Percentiles rank a stretch among this genome's conserved stretches.
Evolutionary conservation across 1,140 invertebrate genomes (phyloP).

Genomic region (Zaprionus nigranus): DNA sequence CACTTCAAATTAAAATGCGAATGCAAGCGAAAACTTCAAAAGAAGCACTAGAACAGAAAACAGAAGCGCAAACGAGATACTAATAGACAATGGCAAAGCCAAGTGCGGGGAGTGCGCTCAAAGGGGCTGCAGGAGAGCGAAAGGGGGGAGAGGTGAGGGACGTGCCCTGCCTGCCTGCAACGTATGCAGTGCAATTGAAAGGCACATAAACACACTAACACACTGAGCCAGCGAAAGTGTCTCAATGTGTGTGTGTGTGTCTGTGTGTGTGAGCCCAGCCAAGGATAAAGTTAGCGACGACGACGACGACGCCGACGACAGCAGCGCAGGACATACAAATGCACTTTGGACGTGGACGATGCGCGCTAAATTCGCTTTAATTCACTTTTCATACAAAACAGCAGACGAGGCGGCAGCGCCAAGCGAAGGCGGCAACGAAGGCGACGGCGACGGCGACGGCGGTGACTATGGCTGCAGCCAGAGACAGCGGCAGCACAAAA

Average conservation of each 20-base stretch:
- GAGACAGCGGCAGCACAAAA: conserved; percentile 57
- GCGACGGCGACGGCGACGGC: conserved; percentile 34
- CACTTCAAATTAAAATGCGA: conserved; percentile 83
- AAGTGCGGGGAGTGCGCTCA: conserved; percentile 4
- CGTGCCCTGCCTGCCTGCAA: conserved; percentile 10
- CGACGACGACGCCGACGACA: conserved; percentile 36
- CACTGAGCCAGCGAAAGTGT: conserved; percentile 80
- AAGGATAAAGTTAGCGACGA: conserved; percentile 80
- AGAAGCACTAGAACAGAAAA: conserved; percentile 82
- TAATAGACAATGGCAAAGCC: conserved; percentile 77
- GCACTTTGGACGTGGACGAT: conserved; percentile 79
- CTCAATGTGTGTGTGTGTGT: conserved; percentile 27
- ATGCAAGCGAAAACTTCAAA: conserved; percentile 83
- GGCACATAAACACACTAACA: conserved; percentile 76
- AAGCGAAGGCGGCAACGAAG: conserved; percentile 23
- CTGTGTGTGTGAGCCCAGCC: conserved; percentile 35
- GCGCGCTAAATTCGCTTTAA: conserved; percentile 81
- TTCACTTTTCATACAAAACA: conserved; percentile 83
- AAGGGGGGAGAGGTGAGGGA: not conserved
- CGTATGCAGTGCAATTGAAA: conserved; percentile 69
- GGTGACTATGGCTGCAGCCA: not conserved
- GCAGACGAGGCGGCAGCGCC: conserved; percentile 8
- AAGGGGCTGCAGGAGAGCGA: not conserved
- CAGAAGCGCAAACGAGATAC: conserved; percentile 82
- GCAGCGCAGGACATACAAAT: conserved; percentile 70